A percentile compares a stretch with the other conserved stretches of the same genome.
Evolutionary conservation across 2,797 vertebrate genomes (phyloP).

Genomic region (Trachurus trachurus): DNA sequence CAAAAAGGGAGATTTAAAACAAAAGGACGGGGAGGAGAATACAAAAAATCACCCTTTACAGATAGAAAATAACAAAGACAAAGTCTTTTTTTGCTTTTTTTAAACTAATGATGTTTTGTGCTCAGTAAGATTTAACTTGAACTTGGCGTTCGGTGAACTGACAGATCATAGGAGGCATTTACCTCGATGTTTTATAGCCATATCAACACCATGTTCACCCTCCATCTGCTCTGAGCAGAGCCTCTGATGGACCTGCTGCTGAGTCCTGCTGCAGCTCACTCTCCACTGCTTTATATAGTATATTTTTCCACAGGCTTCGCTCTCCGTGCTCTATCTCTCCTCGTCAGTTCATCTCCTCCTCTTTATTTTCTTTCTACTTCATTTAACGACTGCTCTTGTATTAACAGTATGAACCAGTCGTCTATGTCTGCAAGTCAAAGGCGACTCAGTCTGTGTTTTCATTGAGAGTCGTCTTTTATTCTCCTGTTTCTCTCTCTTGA

Average conservation of each 20-base stretch:
- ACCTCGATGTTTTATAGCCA: conserved; percentile 59
- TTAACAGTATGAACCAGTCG: conserved; percentile 16
- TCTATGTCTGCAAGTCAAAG: neutral
- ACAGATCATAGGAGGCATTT: conserved; percentile 47
- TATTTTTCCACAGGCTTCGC: conserved; percentile 22
- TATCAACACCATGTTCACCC: conserved; percentile 67
- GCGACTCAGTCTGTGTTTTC: neutral
- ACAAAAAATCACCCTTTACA: conserved; percentile 1
- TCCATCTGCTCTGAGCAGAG: conserved; percentile 67
- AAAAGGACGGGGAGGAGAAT: neutral
- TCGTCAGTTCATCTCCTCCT: neutral
- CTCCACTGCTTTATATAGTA: conserved; percentile 11
- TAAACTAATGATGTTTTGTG: conserved; percentile 16
- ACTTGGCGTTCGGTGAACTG: conserved; percentile 38
- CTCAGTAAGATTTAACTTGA: conserved; percentile 47
- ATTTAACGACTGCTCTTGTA: conserved; percentile 10
- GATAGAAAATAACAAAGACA: neutral
- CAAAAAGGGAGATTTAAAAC: conserved; percentile 17
- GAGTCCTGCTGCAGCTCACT: conserved; percentile 44
- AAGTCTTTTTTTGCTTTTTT: neutral
- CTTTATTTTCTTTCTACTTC: conserved; percentile 12
- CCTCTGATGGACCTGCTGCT: conserved; percentile 50
- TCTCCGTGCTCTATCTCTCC: neutral
- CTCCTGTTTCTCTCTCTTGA: neutral
- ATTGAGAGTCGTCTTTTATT: conserved; percentile 7